A percentile compares a stretch with the other conserved stretches of the same genome.
Conservation (phyloP, 2,797 vertebrate genomes). For the Bovichtus variegatus region DNA sequence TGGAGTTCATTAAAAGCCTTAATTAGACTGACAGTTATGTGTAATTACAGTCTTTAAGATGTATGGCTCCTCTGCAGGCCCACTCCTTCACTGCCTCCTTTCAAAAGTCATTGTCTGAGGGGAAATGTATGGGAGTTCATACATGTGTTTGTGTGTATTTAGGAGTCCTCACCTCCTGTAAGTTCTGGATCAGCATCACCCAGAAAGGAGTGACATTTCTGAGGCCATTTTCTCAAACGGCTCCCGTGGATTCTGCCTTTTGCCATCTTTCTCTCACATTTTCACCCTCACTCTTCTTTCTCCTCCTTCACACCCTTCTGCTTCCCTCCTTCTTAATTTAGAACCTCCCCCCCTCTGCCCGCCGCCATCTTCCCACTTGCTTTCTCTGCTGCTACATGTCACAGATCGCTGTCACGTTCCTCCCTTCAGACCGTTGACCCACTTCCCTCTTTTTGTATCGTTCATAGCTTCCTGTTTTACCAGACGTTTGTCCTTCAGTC, state of each 20-base stretch:
- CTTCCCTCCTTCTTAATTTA: constrained; percentile 82
- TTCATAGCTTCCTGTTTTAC: constrained; percentile 56
- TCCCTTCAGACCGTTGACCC: constrained; percentile 87
- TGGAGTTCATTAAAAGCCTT: constrained; percentile 85
- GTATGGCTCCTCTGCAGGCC: constrained; percentile 74
- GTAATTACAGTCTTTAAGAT: constrained; percentile 88
- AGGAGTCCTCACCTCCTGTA: constrained; percentile 36
- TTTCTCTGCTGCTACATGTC: constrained; percentile 75
- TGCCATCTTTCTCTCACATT: constrained; percentile 44
- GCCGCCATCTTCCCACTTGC: constrained; percentile 69
- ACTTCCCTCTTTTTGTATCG: constrained; percentile 79
- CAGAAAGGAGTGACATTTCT: constrained; percentile 70
- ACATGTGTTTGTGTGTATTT: constrained; percentile 50
- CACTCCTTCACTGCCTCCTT: constrained; percentile 67
- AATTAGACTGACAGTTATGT: constrained; percentile 86
- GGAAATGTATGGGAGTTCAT: constrained; percentile 24
- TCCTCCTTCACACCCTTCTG: constrained; percentile 63
- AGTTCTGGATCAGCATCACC: constrained; percentile 61
- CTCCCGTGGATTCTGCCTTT: constrained; percentile 51
- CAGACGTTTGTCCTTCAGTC: constrained; percentile 76
- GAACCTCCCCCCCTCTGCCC: constrained; percentile 63
- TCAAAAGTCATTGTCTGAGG: constrained; percentile 57
- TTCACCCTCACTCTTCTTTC: constrained; percentile 51
- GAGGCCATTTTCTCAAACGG: constrained; percentile 38
- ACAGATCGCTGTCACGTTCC: constrained; percentile 77